Evolutionary conservation across 2,113 vertebrate species (phyloP), one percentile per base, ranked within the genome.

Genomic region (Gadus macrocephalus): DNA sequence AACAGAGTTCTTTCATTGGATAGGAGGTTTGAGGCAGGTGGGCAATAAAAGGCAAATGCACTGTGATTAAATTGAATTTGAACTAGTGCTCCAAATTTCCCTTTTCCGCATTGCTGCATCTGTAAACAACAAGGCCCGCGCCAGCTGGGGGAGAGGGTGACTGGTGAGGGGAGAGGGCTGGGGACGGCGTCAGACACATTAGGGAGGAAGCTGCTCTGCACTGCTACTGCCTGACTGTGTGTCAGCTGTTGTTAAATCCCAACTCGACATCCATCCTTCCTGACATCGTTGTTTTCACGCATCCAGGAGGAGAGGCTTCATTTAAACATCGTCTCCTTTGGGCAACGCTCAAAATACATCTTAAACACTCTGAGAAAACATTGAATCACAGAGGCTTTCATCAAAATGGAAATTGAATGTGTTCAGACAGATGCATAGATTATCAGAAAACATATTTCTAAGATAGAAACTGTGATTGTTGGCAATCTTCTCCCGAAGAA

Each of bases 201-300:
- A 49, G 42, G 42, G 42, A 14, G 42, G 42, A 49, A 49, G 42
- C 42, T 49, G 12, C 42, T 49, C 42, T 49, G 6, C 12, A 49
- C 42, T 14, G 42, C 42, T 9, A 14, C 42, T 49, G 42, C 42
- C 11, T 49, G 42, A 49, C 42, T 49, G 42, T 49, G 75, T 82
- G 84, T 87, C 84, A 86, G 71, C 76, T 78, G 80, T 64, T 70
- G 84, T 86, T 87, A 87, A 75, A 84, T 84, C 80, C 79, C 77
- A 70, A 69, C 62, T 75, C 60, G 69, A 70, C 80, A 74, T 84
- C 75, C 77, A 80, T 86, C 62, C 73, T 75, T 82, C 64, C 71
- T 86, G 81, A 79, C 83, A 84, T 64, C 81, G 78, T 78, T 85
- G 78, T 85, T 83, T 73, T 86, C 70, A 74, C 77, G 78, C 80